These are phyloP conservation scores for Remorina albescens DNA, from an alignment of 2,797 vertebrate species.

Conservation along the genomic window DNA sequence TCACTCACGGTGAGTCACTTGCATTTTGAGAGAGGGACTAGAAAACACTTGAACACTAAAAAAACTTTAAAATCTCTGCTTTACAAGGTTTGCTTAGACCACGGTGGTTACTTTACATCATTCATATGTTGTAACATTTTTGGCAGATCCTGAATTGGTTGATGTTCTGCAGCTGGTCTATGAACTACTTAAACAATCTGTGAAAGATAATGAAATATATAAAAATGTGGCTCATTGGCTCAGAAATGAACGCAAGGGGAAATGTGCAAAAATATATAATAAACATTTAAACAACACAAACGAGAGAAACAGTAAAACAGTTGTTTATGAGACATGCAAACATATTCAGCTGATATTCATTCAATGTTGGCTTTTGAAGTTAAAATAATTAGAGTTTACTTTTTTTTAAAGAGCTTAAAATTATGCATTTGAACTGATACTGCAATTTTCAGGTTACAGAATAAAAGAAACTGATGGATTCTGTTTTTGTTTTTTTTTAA, in stretches of 20 bases:
- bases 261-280: neutral
- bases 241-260: neutral
- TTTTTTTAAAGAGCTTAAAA: neutral
- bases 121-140: neutral
- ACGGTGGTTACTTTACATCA: neutral
- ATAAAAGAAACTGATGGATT: neutral
- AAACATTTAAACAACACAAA: neutral
- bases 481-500: neutral
- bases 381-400: neutral
- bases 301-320: neutral
- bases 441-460: neutral
- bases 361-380: neutral
- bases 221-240: neutral
- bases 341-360: neutral
- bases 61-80: too few species aligned
- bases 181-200: slow-evolving; percentile 4
- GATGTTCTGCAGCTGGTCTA: slow-evolving; percentile 6
- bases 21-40: slow-evolving; percentile 29
- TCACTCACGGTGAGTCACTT: slow-evolving; percentile 82
- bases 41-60: too few species aligned
- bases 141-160: neutral
- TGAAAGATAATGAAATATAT: slow-evolving; percentile 15
- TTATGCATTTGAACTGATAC: neutral
- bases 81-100: too few species aligned
- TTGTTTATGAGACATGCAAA: neutral